Evolutionary conservation across 37 sponge, comb jelly and placozoan genomes (phyloP), one percentile per base, ranked within the genome.

Genomic region (Bolinopsis microptera): DNA sequence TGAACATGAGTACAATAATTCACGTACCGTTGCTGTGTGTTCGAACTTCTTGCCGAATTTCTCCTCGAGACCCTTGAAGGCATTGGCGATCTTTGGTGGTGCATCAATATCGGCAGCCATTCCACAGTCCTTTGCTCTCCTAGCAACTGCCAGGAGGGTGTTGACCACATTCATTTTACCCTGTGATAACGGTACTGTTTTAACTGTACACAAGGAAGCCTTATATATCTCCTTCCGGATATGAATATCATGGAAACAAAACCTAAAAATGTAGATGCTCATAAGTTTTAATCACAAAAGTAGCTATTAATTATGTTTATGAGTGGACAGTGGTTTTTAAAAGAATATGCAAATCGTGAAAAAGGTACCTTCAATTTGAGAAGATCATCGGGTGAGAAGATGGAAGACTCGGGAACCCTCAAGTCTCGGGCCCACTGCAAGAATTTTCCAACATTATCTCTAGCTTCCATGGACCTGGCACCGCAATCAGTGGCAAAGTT

Each of bases 41-140:
- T 80, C 82, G 82, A 80, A 80, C 38, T 80, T 80, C 82, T 80
- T 80, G 36, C 82, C 82, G 38, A 80, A 80, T 37, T 80, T 80
- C 37, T 80, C 82, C 22, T 80, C 82, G 82, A 80, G 82, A 80
- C 82, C 82, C 82, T 80, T 80, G 82, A 80, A 80, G 38, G 82
- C 82, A 22, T 80, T 80, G 38, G 82, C 82, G 30, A 80, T 80
- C 82, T 80, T 80, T 18, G 82, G 82, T 30, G 82, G 82, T 33
- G 82, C 82, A 34, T 80, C 82, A 34, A 80, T 80, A 33, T 80
- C 82, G 23, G 82, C 82, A 80, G 82, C 82, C 82, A 80, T 80
- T 16, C 82, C 82, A 37, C 82, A 80, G 35, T 80, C 82, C 82
- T 80, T 80, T 34, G 82, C 82, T 34, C 82, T 32, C 32, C 82